phyloP scores from a whole-genome alignment of 2,888 invertebrate species.

The Idaea straminata region DNA sequence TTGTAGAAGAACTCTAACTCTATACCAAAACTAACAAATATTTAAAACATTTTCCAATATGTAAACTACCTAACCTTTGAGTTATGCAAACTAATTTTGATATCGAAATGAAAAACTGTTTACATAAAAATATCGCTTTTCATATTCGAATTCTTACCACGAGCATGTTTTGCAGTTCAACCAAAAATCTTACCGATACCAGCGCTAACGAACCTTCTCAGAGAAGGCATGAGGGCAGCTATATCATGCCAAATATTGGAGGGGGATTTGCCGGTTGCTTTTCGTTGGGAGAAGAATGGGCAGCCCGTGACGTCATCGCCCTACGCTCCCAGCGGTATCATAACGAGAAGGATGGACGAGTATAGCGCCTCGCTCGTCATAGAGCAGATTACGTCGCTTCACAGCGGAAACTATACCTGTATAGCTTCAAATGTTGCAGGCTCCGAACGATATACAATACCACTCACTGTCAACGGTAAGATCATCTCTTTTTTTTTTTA shows the following conservation, averaged over 20 bases:
- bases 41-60: too few relatives aligned
- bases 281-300: constrained; percentile 95
- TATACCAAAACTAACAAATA: too few relatives aligned
- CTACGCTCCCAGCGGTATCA: constrained; percentile 71
- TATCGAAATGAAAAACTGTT: too few relatives aligned
- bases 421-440: constrained; percentile 94
- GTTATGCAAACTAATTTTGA: too few relatives aligned
- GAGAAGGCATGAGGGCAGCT: constrained; percentile 93
- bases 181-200: constrained; percentile 92
- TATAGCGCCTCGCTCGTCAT: constrained; percentile 92
- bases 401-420: constrained; percentile 96
- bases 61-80: too few relatives aligned
- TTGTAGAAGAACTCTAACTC: background rate
- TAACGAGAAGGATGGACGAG: constrained; percentile 85
- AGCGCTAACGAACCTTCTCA: constrained; percentile 88
- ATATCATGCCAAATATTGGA: constrained; percentile 95
- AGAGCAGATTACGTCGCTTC: constrained; percentile 90
- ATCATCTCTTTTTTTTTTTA: background rate
- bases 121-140: background rate
- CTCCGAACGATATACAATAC: constrained; percentile 87
- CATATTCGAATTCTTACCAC: constrained; percentile 12
- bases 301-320: constrained; percentile 85
- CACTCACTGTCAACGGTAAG: constrained; percentile 89
- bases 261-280: constrained; percentile 94
- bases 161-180: constrained; percentile 80